Evolutionary conservation across 2,888 invertebrate species (phyloP).

Genomic region (Dryobotodes eremita): DNA sequence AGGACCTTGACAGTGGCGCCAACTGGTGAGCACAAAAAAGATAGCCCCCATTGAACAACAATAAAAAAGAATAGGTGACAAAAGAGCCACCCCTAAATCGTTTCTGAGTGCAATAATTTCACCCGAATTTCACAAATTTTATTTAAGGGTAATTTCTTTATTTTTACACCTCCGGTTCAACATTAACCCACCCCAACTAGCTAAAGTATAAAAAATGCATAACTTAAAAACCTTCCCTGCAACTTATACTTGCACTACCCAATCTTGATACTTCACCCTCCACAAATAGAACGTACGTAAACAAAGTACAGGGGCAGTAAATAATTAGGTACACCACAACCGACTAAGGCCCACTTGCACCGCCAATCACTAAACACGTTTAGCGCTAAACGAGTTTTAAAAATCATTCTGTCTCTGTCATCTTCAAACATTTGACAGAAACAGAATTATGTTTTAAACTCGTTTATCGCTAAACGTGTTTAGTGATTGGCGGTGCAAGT

Average conservation of each 20-base stretch:
- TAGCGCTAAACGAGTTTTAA: too few species aligned
- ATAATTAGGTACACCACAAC: slow-evolving; percentile 59
- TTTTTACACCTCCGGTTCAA: background rate
- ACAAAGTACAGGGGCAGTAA: slow-evolving; percentile 44
- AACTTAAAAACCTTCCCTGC: background rate
- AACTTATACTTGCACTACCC: background rate
- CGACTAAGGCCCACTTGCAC: too few species aligned
- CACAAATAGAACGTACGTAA: slow-evolving; percentile 46
- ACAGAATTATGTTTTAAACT: too few species aligned
- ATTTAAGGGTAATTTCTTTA: background rate
- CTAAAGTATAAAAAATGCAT: background rate
- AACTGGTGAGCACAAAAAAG: too few species aligned
- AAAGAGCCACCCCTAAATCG: background rate
- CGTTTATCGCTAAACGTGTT: too few species aligned
- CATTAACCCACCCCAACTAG: background rate
- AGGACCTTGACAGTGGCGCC: too few species aligned
- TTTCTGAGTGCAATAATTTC: background rate
- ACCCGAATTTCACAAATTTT: background rate
- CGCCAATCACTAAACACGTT: too few species aligned
- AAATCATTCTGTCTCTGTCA: too few species aligned
- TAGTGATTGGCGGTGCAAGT: too few species aligned
- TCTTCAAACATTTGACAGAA: too few species aligned
- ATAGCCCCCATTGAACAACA: too few species aligned
- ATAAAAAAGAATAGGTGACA: background rate
- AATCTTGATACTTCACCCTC: slow-evolving; percentile 36